Percentiles rank a stretch among this genome's conserved stretches.
Evolutionary conservation across 64 coral and sea anemone species (phyloP).

Genomic region (Trachythela sp.): DNA sequence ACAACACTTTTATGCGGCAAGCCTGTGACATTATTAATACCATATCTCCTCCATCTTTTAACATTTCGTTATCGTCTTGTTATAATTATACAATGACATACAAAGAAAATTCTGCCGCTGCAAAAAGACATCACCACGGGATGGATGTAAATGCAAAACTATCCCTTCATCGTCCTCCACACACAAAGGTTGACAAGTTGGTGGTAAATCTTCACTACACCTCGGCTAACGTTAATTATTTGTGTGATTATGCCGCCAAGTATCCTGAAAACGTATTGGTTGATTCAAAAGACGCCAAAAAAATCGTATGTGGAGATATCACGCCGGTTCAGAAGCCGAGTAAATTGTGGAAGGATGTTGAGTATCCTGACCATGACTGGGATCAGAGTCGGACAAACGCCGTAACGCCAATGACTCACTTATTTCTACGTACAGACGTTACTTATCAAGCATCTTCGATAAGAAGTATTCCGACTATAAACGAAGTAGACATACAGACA

Average conservation of each 20-base stretch:
- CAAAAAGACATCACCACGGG: too few species aligned
- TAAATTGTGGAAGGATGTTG: neutral
- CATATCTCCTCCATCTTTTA: too few species aligned
- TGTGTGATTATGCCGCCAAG: neutral
- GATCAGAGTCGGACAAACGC: conserved; percentile 4
- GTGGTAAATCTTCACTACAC: conserved; percentile 28
- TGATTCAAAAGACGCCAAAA: conserved; percentile 31
- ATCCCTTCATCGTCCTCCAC: conserved; percentile 26
- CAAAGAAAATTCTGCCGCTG: too few species aligned
- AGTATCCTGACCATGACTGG: conserved; percentile 24
- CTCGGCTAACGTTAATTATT: conserved; percentile 21
- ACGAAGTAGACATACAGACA: too few species aligned
- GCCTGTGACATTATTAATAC: too few species aligned
- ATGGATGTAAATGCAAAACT: neutral
- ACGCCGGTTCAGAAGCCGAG: conserved; percentile 22
- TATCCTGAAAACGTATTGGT: neutral
- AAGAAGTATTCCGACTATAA: too few species aligned
- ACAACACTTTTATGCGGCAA: too few species aligned
- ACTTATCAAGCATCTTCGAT: neutral
- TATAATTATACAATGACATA: too few species aligned
- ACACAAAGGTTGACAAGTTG: conserved; percentile 1
- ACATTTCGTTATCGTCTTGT: too few species aligned
- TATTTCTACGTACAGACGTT: conserved; percentile 10
- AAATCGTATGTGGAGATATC: conserved; percentile 28
- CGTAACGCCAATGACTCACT: conserved; percentile 18